phyloP scores from a whole-genome alignment of 2,888 invertebrate genomes.

The Drosophila villosipedis region DNA sequence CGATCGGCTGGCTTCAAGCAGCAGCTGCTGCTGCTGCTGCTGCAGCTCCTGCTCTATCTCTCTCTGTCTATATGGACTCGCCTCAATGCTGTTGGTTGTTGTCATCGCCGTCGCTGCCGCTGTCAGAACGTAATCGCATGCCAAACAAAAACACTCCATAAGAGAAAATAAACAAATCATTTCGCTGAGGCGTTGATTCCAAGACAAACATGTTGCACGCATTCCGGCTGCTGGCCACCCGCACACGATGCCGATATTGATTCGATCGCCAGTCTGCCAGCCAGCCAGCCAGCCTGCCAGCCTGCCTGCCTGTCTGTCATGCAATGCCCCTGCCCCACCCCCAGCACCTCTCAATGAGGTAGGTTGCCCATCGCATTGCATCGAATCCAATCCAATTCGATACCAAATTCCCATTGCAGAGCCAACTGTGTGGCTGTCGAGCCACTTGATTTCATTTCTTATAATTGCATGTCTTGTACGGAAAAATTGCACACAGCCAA shows the following conservation, averaged over 20 bases:
- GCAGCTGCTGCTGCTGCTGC: not conserved
- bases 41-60: not conserved
- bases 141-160: slow-evolving; percentile 82
- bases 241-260: slow-evolving; percentile 71
- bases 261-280: slow-evolving; percentile 58
- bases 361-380: slow-evolving; percentile 23
- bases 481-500: slow-evolving; percentile 32
- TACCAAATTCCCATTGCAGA: slow-evolving; percentile 11
- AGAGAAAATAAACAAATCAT: slow-evolving; percentile 80
- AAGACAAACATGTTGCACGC: slow-evolving; percentile 56
- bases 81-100: slow-evolving; percentile 25
- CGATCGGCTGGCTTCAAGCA: slow-evolving; percentile 19
- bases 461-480: slow-evolving; percentile 68
- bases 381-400: slow-evolving; percentile 24
- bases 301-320: slow-evolving; percentile 19
- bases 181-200: slow-evolving; percentile 48
- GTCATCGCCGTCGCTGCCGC: slow-evolving; percentile 23
- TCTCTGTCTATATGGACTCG: slow-evolving; percentile 59
- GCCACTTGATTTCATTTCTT: slow-evolving; percentile 72
- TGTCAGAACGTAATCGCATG: slow-evolving; percentile 71
- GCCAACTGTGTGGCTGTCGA: slow-evolving; percentile 59
- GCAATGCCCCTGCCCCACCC: not conserved
- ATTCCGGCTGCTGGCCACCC: slow-evolving; percentile 63
- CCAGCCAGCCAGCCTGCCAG: not conserved
- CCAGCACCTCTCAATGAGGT: slow-evolving; percentile 40